Evolutionary conservation across 53 echinoderm and acorn worm genomes (phyloP), one percentile per base, ranked within the genome.

Genomic region (Echinometra lucunter): DNA sequence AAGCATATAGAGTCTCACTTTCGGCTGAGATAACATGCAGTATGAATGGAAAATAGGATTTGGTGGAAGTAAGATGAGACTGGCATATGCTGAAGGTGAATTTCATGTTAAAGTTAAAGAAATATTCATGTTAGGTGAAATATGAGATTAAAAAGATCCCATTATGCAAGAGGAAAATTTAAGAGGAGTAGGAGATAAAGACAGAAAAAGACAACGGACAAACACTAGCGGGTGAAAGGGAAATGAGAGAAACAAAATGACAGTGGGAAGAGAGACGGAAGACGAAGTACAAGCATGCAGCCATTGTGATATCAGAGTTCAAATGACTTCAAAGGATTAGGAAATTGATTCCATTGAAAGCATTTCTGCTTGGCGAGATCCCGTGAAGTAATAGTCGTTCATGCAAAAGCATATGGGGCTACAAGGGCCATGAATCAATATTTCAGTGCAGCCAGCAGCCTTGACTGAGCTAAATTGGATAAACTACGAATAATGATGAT

Each of bases 341-440:
- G 42, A 78, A 78, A 78, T 78, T 78, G 78, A 78, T 78, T 42
- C 19, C 78, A 78, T 78, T 42, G 78, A 78, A 78, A 78, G 40
- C 38, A 38, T 38, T 78, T 78, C 78, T 78, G 42, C 21, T 78
- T 78, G 40, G 23, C 78, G 17, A 38, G 78, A 38, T 78, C 42
- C n/a, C 78, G 38, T 18, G 17, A 78, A 78, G 42, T 17, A 42
- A 78, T 38, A 42, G 19, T 18, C 23, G 6, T 1, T 78, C 78
- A 38, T 40, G 78, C 42, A 38, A 40, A 78, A 78, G 78, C 21
- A 75, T 42, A 78, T 78, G 38, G 72, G 35, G 42, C 38, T 78
- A 78, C 28, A 42, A 11, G n/a, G 78, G 42, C 35, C 78, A 2
- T 40, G 42, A 42, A 78, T 78, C 78, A 78, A 78, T 78, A 78